These are phyloP conservation scores for Neodiprion pinetum DNA, from an alignment of 1,140 invertebrate genomes.

Conservation along the genomic window DNA sequence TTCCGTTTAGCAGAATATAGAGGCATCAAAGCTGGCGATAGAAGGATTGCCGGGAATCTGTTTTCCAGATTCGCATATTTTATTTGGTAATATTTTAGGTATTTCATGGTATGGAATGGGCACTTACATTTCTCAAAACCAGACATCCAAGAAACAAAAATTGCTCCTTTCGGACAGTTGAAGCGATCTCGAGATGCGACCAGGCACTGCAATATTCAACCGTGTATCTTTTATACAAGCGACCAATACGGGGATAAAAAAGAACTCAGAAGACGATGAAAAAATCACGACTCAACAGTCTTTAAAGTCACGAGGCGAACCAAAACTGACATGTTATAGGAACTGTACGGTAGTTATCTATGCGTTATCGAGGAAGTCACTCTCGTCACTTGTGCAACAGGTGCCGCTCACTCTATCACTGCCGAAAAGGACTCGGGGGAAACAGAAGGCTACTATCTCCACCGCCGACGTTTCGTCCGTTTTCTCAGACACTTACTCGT, in stretches of 20 bases:
- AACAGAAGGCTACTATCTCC: neutral
- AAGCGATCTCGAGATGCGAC: no score
- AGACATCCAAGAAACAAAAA: neutral
- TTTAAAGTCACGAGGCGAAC: no score
- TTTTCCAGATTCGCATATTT: neutral
- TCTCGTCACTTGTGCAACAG: neutral
- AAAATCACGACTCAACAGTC: no score
- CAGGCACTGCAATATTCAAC: neutral
- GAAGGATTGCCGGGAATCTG: no score
- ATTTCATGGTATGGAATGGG: neutral
- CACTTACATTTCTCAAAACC: neutral
- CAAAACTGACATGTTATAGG: neutral
- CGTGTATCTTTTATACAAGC: no score
- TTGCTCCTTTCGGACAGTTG: neutral
- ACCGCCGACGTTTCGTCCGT: conserved; percentile 33
- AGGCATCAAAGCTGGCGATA: no score
- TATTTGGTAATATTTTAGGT: neutral
- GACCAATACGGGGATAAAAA: no score
- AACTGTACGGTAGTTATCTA: neutral
- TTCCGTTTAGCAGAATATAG: no score
- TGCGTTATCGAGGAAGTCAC: neutral
- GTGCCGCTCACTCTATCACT: neutral
- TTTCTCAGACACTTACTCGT: conserved; percentile 36
- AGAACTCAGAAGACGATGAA: no score
- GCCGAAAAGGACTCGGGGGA: neutral